Base-by-base conservation (phyloP, 1,140 invertebrate species). In the Aethina tumida region DNA sequence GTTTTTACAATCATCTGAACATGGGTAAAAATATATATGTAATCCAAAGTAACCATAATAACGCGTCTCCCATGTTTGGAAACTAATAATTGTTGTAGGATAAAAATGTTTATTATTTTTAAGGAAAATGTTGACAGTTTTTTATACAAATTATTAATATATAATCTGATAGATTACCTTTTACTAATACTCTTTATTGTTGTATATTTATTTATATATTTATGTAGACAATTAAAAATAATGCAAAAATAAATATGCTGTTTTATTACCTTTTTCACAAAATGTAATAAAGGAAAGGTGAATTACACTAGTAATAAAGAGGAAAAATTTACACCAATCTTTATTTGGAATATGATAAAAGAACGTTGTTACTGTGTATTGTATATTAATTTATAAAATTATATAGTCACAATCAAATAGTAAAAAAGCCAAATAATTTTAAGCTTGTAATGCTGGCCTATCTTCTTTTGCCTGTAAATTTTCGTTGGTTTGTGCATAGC, bases 401-500 rank as follows among this genome's bases (percentile, higher is more conserved):
- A n/a, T n/a, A n/a, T n/a, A n/a, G n/a, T n/a, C n/a, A n/a, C n/a
- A n/a, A n/a, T n/a, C n/a, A n/a, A n/a, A n/a, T n/a, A n/a, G n/a
- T n/a, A n/a, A n/a, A n/a, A n/a, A n/a, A n/a, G n/a, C n/a, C n/a
- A n/a, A n/a, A n/a, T n/a, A n/a, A n/a, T n/a, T n/a, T n/a, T 73
- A 87, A 33, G 79, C 84, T 69, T 91, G 87, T 45, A 97, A 69
- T 7, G 87, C 86, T 26, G 93, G 90, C 47, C 89, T 73, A 39
- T 83, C 77, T 53, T 88, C 78, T 64, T 86, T 85, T 10, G 81
- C 89, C 62, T 89, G 71, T 17, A 97, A 67, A 45, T 80, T 77
- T 20, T 77, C 66, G 63, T 96, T 96, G 13, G 86, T 90, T 15
- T 77, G 77, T 15, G 91, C 69, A 69, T 93, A 97, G 13, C 93